A percentile compares a stretch with the other conserved stretches of the same genome.
These are phyloP conservation scores for Nymphalis urticae DNA, from an alignment of 2,888 invertebrate species.

Conservation along the genomic window DNA sequence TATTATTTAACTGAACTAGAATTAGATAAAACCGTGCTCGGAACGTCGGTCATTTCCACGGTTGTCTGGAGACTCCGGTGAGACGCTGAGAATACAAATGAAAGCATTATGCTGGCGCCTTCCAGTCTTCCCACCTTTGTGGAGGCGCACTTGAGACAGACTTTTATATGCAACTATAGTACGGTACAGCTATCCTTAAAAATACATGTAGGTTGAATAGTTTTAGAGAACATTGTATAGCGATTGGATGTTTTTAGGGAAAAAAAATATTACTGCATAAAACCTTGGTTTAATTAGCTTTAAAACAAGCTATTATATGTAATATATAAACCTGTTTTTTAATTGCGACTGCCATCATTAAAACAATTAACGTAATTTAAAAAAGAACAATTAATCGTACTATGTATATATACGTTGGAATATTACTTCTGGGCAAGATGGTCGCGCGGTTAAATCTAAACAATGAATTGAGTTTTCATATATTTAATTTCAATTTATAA, in stretches of 20 bases:
- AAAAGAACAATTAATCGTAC: no score
- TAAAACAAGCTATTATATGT: no score
- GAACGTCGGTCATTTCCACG: conserved; percentile 35
- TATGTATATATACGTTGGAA: no score
- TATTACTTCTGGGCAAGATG: no score
- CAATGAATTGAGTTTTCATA: no score
- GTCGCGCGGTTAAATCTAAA: no score
- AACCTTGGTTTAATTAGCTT: no score
- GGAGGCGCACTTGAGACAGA: conserved; percentile 22
- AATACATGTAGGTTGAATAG: not conserved
- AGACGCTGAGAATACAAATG: conserved; percentile 35
- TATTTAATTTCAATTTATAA: no score
- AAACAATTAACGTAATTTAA: no score
- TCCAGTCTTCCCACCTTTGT: conserved; percentile 19
- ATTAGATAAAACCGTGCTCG: conserved; percentile 26
- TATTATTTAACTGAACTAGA: conserved; percentile 10
- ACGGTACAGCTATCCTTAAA: not conserved
- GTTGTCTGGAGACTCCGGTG: conserved; percentile 22
- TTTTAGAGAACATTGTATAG: not conserved
- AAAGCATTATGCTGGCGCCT: conserved; percentile 28
- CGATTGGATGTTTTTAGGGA: not conserved
- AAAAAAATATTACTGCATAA: not conserved
- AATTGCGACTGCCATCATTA: no score
- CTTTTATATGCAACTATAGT: conserved; percentile 1
- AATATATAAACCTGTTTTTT: no score